A percentile compares a stretch with the other conserved stretches of the same genome.
Evolutionary conservation across 1,140 invertebrate genomes (phyloP).

Genomic region (Leguminivora glycinivorella): DNA sequence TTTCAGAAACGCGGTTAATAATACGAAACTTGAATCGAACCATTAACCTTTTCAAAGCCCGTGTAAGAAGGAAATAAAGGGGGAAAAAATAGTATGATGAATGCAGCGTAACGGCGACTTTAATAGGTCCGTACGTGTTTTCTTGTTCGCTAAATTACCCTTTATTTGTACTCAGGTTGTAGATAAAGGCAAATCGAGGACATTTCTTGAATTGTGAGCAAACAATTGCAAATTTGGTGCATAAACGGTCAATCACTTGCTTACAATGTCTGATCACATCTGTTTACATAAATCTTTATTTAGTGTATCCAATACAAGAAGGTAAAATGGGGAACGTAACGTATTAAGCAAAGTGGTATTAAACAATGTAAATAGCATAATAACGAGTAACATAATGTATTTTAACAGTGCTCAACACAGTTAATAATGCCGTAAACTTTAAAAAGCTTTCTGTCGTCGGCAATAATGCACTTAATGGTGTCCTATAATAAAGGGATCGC

Average conservation of each 20-base stretch:
- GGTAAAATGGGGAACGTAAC: not conserved
- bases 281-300: not conserved
- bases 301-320: not conserved
- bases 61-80: slow-evolving; percentile 32
- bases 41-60: slow-evolving; percentile 41
- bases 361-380: not conserved
- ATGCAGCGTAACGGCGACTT: slow-evolving; percentile 43
- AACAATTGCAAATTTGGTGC: slow-evolving; percentile 14
- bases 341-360: not conserved
- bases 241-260: slow-evolving; percentile 10
- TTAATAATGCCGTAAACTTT: slow-evolving; percentile 31
- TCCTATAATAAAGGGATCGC: slow-evolving; percentile 24
- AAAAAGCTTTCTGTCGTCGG: slow-evolving; percentile 32
- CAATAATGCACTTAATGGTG: slow-evolving; percentile 32
- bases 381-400: slow-evolving; percentile 1
- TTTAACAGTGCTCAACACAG: slow-evolving; percentile 28
- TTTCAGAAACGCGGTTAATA: slow-evolving; percentile 28
- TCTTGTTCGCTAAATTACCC: slow-evolving; percentile 41
- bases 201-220: slow-evolving; percentile 27
- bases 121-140: slow-evolving; percentile 39
- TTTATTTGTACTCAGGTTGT: slow-evolving; percentile 28
- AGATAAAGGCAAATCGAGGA: slow-evolving; percentile 25
- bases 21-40: slow-evolving; percentile 32
- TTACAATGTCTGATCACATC: not conserved
- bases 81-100: slow-evolving; percentile 42